A percentile compares a stretch with the other conserved stretches of the same genome.
Evolutionary conservation across 2,113 vertebrate genomes (phyloP).

Genomic region (Sylvietta virens): DNA sequence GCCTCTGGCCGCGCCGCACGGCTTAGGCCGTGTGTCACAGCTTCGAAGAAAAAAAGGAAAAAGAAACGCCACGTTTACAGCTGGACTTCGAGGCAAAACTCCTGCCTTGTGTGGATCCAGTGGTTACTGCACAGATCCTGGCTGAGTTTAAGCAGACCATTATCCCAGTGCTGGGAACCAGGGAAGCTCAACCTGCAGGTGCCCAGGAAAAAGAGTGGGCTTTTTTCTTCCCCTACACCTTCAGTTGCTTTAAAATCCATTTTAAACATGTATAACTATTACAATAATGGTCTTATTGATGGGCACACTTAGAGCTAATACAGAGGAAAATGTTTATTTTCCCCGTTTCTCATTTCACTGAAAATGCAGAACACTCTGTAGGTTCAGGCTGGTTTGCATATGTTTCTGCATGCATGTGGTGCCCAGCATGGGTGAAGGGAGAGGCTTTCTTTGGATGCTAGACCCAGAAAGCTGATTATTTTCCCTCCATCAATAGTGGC

Average conservation of each 20-base stretch:
- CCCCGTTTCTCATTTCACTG: not conserved
- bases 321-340: conserved; percentile 1
- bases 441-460: not conserved
- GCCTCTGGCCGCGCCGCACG: not conserved
- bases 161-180: not conserved
- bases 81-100: not conserved
- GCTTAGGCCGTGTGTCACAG: not conserved
- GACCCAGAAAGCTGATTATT: not conserved
- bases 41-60: not conserved
- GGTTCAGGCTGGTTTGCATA: not conserved
- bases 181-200: not conserved
- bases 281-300: not conserved
- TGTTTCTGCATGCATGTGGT: not conserved
- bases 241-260: not conserved
- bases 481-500: not conserved
- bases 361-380: not conserved
- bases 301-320: not conserved
- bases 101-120: not conserved
- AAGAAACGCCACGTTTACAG: not conserved
- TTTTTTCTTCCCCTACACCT: not conserved
- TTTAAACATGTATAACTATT: not conserved
- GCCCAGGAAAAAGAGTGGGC: not conserved
- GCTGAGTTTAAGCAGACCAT: not conserved
- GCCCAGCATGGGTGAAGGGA: not conserved
- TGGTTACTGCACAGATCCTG: not conserved